Evolutionary conservation across 2,888 invertebrate species (phyloP).

Genomic region (Heliconius cydno): DNA sequence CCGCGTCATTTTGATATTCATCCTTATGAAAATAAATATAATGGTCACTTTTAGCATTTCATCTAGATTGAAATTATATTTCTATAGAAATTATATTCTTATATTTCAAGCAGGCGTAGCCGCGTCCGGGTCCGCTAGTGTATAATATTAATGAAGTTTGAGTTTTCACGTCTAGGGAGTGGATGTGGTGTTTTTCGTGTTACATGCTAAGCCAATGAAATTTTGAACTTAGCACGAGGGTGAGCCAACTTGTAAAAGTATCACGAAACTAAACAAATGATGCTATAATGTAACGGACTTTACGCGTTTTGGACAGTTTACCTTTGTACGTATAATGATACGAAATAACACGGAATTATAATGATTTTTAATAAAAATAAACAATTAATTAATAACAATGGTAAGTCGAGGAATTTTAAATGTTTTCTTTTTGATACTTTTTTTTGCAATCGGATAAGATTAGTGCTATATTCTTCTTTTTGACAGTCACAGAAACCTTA

Average conservation of each 20-base stretch:
- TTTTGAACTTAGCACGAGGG: constrained; percentile 49
- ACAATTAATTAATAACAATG: neutral
- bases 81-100: too few species aligned
- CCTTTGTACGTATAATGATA: neutral
- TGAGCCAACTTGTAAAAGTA: constrained; percentile 9
- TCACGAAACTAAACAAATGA: constrained; percentile 1
- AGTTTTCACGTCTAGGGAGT: constrained; percentile 62
- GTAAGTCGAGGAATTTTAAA: neutral
- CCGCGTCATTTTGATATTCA: too few species aligned
- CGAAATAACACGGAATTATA: neutral
- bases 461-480: neutral
- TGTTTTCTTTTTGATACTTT: too few species aligned
- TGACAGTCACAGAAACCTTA: too few species aligned
- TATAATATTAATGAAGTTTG: constrained; percentile 78
- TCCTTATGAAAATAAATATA: too few species aligned
- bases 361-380: too few species aligned
- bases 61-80: too few species aligned
- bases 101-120: too few species aligned
- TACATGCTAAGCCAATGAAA: constrained; percentile 61
- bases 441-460: neutral
- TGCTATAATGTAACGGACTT: neutral
- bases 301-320: neutral
- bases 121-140: too few species aligned
- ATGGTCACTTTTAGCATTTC: too few species aligned
- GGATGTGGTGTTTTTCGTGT: constrained; percentile 54